Base-by-base conservation (phyloP, 2,797 vertebrate species). In the Malacoraja senta region DNA sequence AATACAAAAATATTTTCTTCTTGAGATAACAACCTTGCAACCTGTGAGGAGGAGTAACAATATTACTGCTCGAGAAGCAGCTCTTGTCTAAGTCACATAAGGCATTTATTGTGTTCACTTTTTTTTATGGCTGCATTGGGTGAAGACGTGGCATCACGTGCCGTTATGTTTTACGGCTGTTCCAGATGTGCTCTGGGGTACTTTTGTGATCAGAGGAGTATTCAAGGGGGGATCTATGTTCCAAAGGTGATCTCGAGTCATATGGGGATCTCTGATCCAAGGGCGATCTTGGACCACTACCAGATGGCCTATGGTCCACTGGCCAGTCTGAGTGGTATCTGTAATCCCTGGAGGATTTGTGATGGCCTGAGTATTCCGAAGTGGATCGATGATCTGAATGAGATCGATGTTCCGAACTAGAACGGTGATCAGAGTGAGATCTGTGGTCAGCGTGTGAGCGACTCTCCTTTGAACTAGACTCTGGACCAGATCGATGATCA, bases 141-240 rank as follows among this genome's bases (percentile, higher is more conserved):
- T 97, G 95, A 96, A 95, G 93, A 94, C 93, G 93, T 72, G 95
- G 65, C 94, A 58, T 95, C 93, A 95, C 95, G 96, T 96, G 96
- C 95, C 95, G 98, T 97, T 99, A 99, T 98, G 98, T 99, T 96
- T 99, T 99, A 94, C 98, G 97, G 96, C 96, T 96, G 95, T 97
- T 98, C 99, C 98, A 99, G 94, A 97, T 97, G 95, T 99, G 98
- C 96, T 99, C 99, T 0, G 99, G 98, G 92, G 98, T 98, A 96
- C 97, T 98, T 97, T 97, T 98, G 96, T 99, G 98, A 97, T 99
- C 99, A 35, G 98, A 95, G 32, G 98, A 98, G 95, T 98, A 98
- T 95, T 99, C 98, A 94, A 98, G 99, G 1, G 99, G 98, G 84
- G 98, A 99, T 95, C 97, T 97, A 95, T 97, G 97, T 32, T 97